Conservation (phyloP, 2,888 invertebrate genomes). For the Atrina japonica region DNA sequence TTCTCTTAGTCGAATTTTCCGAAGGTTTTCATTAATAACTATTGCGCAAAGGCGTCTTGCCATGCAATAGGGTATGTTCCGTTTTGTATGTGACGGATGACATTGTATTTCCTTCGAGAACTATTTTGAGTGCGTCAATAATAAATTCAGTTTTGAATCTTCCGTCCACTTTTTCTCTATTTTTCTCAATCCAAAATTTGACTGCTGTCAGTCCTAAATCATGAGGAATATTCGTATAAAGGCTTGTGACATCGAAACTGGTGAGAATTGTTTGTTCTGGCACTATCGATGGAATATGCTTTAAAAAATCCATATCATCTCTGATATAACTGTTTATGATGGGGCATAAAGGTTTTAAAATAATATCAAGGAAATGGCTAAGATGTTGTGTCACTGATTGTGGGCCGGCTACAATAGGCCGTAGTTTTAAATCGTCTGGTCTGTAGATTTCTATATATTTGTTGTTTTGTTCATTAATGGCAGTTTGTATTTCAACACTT, state of each 20-base stretch:
- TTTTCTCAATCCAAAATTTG: constrained; percentile 24
- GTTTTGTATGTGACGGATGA: no score
- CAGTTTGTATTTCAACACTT: constrained; percentile 16
- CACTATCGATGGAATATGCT: constrained; percentile 17
- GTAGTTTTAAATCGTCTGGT: constrained; percentile 32
- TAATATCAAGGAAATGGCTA: constrained; percentile 36
- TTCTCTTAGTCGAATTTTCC: no score
- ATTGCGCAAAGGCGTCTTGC: no score
- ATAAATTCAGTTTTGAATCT: no score
- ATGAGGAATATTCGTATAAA: constrained; percentile 25
- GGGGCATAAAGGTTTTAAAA: constrained; percentile 37
- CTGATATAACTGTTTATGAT: constrained; percentile 34
- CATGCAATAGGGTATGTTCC: no score
- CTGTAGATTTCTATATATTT: constrained; percentile 13
- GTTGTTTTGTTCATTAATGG: constrained; percentile 18
- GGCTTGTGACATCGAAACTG: constrained; percentile 29
- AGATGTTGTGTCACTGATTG: constrained; percentile 32
- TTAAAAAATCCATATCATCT: constrained; percentile 40
- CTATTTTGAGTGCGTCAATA: not conserved
- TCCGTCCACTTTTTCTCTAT: no score
- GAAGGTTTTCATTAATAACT: no score
- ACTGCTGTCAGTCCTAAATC: constrained; percentile 18
- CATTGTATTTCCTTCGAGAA: constrained; percentile 10
- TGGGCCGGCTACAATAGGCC: constrained; percentile 43
- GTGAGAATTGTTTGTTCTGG: not conserved